Base-by-base conservation (phyloP, 1,140 invertebrate genomes). In the Danaus melanippus region DNA sequence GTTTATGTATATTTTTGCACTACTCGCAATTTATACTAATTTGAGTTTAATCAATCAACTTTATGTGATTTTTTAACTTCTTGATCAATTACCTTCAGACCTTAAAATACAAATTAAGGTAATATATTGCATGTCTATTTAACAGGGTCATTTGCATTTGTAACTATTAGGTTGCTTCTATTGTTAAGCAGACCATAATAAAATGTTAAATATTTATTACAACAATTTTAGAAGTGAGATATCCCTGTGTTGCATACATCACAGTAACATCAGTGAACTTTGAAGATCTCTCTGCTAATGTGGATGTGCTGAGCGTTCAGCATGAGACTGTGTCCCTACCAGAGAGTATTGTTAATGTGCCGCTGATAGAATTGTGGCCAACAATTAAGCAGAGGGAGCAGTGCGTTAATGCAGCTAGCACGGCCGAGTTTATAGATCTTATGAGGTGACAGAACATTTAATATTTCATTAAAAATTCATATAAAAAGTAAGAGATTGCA, bases 361-460 rank as follows among this genome's bases (percentile, higher is more conserved):
- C 82, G 0, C 48, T 87, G 3, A 69, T 79, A 41, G 79, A 87
- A 43, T 57, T 87, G 1, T 84, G 82, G 79, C 84, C 84, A 2
- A 87, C 84, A 0, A 67, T 65, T 0, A 73, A 77, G 11, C 84
- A 87, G 32, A 51, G 66, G 40, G 82, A 87, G 32, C 56, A 71
- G 9, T 79, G 71, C 63, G 62, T 87, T 0, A 78, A 86, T 72
- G 82, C 71, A 11, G 75, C 73, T 8, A 68, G 66, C 10, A 85
- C 82, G 46, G 82, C 84, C 4, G 75, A 84, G 54, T 84, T 86
- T 54, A 84, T 85, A 67, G 79, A 86, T 66, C 53, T 86, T 11
- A 62, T 85, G 39, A 75, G 84, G 84, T 86, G 21, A 32, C 0
- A 32, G 6, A 32, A 32, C 6, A 32, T 5, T 7, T 32, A 7